Conservation (phyloP, 2,888 invertebrate species). For the Micoletzkya japonica region DNA sequence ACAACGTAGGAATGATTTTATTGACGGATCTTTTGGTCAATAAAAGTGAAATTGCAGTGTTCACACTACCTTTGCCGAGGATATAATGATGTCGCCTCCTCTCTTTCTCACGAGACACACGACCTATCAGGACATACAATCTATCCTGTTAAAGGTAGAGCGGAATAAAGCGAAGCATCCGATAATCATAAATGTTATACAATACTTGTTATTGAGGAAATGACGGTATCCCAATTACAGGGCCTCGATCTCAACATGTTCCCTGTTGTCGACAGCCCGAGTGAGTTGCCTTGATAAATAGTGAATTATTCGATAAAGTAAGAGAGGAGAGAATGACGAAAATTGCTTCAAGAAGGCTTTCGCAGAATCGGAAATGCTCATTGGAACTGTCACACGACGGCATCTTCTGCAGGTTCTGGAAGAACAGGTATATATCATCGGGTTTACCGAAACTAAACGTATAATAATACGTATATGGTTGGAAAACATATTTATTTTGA, state of each 20-base stretch:
- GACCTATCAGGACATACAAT: conserved; percentile 83
- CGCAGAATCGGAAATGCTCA: conserved; percentile 55
- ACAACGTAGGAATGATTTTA: too few relatives aligned
- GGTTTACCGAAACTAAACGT: too few relatives aligned
- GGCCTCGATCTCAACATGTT: conserved; percentile 22
- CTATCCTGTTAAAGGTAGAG: neutral
- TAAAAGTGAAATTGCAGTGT: conserved; percentile 50
- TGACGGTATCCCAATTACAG: too few relatives aligned
- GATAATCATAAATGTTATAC: neutral
- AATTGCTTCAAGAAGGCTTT: neutral
- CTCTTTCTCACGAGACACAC: conserved; percentile 73
- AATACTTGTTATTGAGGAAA: too few relatives aligned
- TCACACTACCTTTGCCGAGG: conserved; percentile 74
- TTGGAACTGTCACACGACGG: conserved; percentile 59
- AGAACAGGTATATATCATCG: conserved; percentile 35
- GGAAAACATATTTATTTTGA: too few relatives aligned
- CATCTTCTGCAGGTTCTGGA: conserved; percentile 49
- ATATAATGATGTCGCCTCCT: conserved; percentile 82
- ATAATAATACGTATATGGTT: neutral
- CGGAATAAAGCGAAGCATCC: conserved; percentile 65
- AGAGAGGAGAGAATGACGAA: too few relatives aligned
- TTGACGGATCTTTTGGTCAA: too few relatives aligned
- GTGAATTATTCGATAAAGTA: neutral
- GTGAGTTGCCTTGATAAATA: neutral
- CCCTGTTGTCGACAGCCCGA: conserved; percentile 19